Conservation (phyloP, 2,113 vertebrate species). For the Notothenia rossii region DNA sequence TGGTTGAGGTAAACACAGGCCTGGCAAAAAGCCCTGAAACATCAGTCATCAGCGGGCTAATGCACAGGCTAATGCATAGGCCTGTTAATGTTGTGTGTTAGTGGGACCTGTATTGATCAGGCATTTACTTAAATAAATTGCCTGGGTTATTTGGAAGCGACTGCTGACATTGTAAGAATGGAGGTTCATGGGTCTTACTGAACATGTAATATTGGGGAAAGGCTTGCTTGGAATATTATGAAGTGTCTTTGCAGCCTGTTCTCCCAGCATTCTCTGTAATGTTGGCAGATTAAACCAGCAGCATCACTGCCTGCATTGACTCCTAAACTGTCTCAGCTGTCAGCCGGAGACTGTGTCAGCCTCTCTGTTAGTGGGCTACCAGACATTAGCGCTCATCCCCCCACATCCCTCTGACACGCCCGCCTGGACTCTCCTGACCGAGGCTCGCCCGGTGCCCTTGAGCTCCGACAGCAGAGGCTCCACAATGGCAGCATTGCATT, state of each 20-base stretch:
- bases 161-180: conserved; percentile 47
- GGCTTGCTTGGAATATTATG: not conserved
- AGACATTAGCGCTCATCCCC: conserved; percentile 50
- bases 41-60: conserved; percentile 69
- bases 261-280: not conserved
- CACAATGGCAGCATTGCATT: conserved; percentile 64
- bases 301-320: conserved; percentile 1
- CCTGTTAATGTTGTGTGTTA: conserved; percentile 71
- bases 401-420: conserved; percentile 53
- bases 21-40: conserved; percentile 56
- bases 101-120: conserved; percentile 75
- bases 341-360: conserved; percentile 41
- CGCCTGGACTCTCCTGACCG: conserved; percentile 63
- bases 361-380: conserved; percentile 28
- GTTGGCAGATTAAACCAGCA: not conserved
- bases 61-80: conserved; percentile 71
- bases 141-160: conserved; percentile 65
- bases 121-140: conserved; percentile 81
- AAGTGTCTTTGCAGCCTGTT: not conserved
- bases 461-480: conserved; percentile 55
- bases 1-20: conserved; percentile 66
- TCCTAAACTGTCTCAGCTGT: conserved; percentile 23
- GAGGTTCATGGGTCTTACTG: conserved; percentile 8
- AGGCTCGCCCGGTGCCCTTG: conserved; percentile 74
- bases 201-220: not conserved